Evolutionary conservation across 2,888 invertebrate species (phyloP).

Genomic region (Alcis repandata): DNA sequence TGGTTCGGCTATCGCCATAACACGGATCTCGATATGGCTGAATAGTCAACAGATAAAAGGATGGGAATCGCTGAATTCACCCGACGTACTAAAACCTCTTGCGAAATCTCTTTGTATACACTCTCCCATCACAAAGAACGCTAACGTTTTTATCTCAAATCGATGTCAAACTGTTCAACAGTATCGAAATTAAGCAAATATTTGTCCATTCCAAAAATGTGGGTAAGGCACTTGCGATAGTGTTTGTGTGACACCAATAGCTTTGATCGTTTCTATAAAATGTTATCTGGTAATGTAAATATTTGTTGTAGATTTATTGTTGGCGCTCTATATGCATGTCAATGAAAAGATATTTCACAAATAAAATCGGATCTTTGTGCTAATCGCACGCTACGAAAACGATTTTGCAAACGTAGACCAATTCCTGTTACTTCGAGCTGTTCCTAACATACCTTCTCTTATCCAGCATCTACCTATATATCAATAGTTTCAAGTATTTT

Average conservation of each 20-base stretch:
- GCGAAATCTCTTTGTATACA: constrained; percentile 61
- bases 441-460: too few species aligned
- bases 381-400: neutral
- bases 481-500: neutral
- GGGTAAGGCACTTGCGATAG: constrained; percentile 49
- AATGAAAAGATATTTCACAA: neutral
- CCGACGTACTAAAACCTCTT: constrained; percentile 48
- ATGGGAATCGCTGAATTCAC: constrained; percentile 63
- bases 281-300: constrained; percentile 50
- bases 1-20: constrained; percentile 61
- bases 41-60: constrained; percentile 67
- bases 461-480: too few species aligned
- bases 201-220: constrained; percentile 55
- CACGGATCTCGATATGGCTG: constrained; percentile 64
- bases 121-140: constrained; percentile 51
- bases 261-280: constrained; percentile 49
- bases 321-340: constrained; percentile 25
- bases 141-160: constrained; percentile 52
- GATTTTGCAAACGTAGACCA: neutral
- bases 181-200: constrained; percentile 56
- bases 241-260: constrained; percentile 52
- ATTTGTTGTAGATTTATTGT: constrained; percentile 45
- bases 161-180: constrained; percentile 46
- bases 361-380: neutral
- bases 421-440: neutral